Conservation (phyloP, 2,797 vertebrate genomes). For the Phaenicophaeus curvirostris region DNA sequence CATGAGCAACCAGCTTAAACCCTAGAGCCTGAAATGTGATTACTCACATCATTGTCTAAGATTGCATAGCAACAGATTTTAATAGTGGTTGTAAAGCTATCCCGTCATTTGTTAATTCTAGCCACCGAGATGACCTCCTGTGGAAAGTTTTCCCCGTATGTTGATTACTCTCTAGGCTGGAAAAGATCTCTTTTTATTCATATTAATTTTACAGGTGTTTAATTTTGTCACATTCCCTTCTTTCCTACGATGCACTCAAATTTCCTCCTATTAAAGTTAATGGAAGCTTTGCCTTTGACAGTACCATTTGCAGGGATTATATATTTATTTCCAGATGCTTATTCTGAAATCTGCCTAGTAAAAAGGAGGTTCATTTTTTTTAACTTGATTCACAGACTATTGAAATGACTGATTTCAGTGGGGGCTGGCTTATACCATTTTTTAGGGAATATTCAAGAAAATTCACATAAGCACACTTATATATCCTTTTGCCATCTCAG, state of each 20-base stretch:
- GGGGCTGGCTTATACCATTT: neutral
- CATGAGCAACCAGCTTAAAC: slow-evolving; percentile 6
- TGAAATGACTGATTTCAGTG: neutral
- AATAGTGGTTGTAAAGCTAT: slow-evolving; percentile 22
- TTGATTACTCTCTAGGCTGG: neutral
- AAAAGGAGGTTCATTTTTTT: neutral
- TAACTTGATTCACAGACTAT: neutral
- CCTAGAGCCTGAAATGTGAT: slow-evolving; percentile 18
- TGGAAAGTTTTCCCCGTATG: neutral
- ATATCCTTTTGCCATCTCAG: neutral
- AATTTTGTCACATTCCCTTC: neutral
- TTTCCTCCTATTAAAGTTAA: neutral
- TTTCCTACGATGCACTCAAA: neutral
- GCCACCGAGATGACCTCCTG: neutral
- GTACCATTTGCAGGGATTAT: neutral
- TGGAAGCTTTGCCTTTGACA: neutral
- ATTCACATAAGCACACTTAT: neutral
- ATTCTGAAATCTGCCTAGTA: neutral
- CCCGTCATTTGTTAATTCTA: slow-evolving; percentile 2
- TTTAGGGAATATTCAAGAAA: neutral
- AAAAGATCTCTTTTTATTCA: neutral
- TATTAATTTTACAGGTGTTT: neutral
- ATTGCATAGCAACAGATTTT: slow-evolving; percentile 17
- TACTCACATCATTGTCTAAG: slow-evolving; percentile 3
- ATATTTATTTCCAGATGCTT: neutral